Evolutionary conservation across 2,113 vertebrate species (phyloP), one percentile per base, ranked within the genome.

Genomic region (Coptodon bakossiorum): DNA sequence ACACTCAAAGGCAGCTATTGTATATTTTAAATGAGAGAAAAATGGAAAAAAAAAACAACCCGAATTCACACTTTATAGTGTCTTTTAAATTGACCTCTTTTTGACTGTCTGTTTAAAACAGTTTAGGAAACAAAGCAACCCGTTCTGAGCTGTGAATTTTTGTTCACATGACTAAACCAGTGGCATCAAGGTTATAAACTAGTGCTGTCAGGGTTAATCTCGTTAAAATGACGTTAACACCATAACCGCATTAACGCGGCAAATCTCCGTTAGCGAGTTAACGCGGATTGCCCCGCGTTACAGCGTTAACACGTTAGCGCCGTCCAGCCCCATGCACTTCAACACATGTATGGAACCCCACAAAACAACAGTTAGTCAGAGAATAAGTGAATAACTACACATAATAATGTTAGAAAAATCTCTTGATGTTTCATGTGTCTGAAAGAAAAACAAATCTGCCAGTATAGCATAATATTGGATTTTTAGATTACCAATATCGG

Each of bases 1-100:
- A 83, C 16, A 54, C 29, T 86, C 79, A 90, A 85, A 88, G 93
- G 91, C 92, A 93, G 94, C 92, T 93, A 94, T 82, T 91, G 88
- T 92, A 71, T 85, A 79, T 89, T 87, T 86, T 50, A 91, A 87
- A 89, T 7, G 54, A 84, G 82, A 85, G 36, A 34, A 73, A 81
- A 45, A 79, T n/a, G 34, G 0, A n/a, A n/a, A n/a, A 36, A 34
- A 57, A 34, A 43, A 81, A 63, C 45, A 7, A 22, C 22, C 22
- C 22, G 3, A 61, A n/a, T 63, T 56, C 17, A 71, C 7, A 43
- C 22, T 48, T 50, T 78, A 50, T 7, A 54, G 24, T 31, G 50
- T 50, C 82, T 61, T 57, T 84, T 16, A 57, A 76, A 85, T 38
- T 68, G 31, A 84, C n/a, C 22, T 88, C 52, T 83, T 80, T 56